Evolutionary conservation across 2,797 vertebrate genomes (phyloP), one percentile per base, ranked within the genome.

Genomic region (Poeciliopsis paucimaculata): DNA sequence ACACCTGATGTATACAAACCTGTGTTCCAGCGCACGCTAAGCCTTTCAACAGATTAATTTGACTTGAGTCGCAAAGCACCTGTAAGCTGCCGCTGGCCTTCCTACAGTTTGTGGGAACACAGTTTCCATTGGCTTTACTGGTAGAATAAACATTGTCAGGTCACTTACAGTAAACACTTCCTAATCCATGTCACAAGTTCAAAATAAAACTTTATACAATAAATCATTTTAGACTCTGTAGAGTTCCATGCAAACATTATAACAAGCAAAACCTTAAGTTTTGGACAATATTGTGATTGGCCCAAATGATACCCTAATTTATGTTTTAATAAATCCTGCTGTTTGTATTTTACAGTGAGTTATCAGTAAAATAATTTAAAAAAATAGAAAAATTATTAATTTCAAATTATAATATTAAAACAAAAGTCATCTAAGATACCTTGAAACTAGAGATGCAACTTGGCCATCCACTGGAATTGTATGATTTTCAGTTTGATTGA

Each of bases 31-130:
- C 86, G 73, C 64, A 80, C 76, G 83, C 83, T 77, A 89, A 93
- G 83, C 88, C 75, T 66, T 78, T 88, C 93, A 92, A 93, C 85
- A 86, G 94, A 95, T 95, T 94, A 95, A 75, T 80, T 87, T 87
- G 91, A 90, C 88, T 94, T 94, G 90, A 78, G 75, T 77, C 43
- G 75, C 74, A 87, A 89, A 86, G 92, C 76, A 73, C 81, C 77
- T 53, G 51, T 94, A 87, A 93, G 86, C 90, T 86, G 82, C 43
- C 74, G 18, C 60, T 85, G 86, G 89, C 79, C 87, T 84, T 64
- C 57, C 77, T 80, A 10, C 36, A 55, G 11, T 77, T 82, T 82
- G 70, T 68, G 55, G 77, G 78, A 79, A 79, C 51, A 51, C 57
- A 84, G 53, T 87, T 89, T 85, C 75, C 64, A 62, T 83, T 64